Conservation (phyloP, 2,888 invertebrate species). For the Eupithecia inturbata region DNA sequence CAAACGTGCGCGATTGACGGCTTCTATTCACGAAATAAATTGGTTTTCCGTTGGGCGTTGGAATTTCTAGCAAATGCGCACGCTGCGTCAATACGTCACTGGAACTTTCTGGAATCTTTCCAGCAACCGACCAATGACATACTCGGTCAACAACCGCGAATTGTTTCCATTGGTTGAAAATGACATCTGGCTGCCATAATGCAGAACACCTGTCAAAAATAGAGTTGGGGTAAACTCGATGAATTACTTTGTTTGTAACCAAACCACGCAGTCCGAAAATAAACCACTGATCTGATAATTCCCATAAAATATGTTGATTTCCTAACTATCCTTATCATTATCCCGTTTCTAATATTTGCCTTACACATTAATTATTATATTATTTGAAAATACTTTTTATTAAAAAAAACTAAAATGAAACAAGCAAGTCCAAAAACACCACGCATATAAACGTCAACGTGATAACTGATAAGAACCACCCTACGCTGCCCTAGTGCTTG, state of each 20-base stretch:
- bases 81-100: conserved; percentile 70
- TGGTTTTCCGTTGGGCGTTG: conserved; percentile 53
- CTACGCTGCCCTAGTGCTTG: too few relatives aligned
- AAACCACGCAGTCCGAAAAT: too few relatives aligned
- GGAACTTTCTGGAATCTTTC: conserved; percentile 79
- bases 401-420: too few relatives aligned
- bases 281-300: not conserved
- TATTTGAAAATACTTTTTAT: too few relatives aligned
- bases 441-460: too few relatives aligned
- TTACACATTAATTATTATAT: too few relatives aligned
- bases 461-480: too few relatives aligned
- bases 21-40: conserved; percentile 75
- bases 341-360: too few relatives aligned
- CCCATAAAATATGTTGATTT: not conserved
- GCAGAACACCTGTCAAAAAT: conserved; percentile 34
- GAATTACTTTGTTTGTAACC: not conserved
- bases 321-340: not conserved
- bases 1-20: conserved; percentile 82
- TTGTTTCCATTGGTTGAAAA: conserved; percentile 61
- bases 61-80: conserved; percentile 53
- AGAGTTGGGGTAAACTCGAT: conserved; percentile 49
- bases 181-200: conserved; percentile 46
- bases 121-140: conserved; percentile 62
- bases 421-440: too few relatives aligned
- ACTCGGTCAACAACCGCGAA: conserved; percentile 45